Percentiles rank a stretch among this genome's conserved stretches.
These are phyloP conservation scores for Coptodon rendalli DNA, from an alignment of 2,113 vertebrate genomes.

Conservation along the genomic window DNA sequence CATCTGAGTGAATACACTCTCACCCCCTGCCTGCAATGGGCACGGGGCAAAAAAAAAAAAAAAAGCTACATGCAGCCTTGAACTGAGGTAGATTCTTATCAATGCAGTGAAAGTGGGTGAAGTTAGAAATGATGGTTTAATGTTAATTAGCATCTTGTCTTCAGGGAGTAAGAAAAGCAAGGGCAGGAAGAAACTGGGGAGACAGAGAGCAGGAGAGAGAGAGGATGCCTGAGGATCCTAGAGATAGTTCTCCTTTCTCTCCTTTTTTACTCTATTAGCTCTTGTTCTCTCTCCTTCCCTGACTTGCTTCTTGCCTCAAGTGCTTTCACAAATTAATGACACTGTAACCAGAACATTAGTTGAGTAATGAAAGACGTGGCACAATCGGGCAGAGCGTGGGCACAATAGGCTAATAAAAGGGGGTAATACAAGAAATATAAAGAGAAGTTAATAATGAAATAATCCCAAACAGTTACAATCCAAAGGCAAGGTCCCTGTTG, in stretches of 20 bases:
- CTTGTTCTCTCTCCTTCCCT: conserved; percentile 26
- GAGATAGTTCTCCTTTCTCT: conserved; percentile 29
- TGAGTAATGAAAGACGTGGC: conserved; percentile 50
- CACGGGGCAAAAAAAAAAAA: background rate
- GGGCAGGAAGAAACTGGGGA: background rate
- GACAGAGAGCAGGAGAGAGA: background rate
- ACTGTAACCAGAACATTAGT: conserved; percentile 60
- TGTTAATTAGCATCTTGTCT: conserved; percentile 54
- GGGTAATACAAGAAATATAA: conserved; percentile 5
- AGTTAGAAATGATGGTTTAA: conserved; percentile 41
- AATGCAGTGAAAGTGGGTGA: conserved; percentile 3
- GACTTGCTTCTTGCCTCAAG: conserved; percentile 43
- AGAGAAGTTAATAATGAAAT: conserved; percentile 1
- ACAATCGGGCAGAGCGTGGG: conserved; percentile 11
- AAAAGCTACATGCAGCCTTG: conserved; percentile 10
- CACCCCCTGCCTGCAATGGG: background rate
- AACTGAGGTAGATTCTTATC: conserved; percentile 17
- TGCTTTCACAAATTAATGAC: conserved; percentile 60
- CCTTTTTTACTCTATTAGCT: conserved; percentile 41
- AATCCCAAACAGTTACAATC: background rate
- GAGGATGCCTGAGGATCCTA: conserved; percentile 11
- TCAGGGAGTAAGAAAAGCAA: conserved; percentile 10
- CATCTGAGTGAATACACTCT: background rate
- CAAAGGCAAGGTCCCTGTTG: background rate
- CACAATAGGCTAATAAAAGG: conserved; percentile 26